Evolutionary conservation across 2,113 vertebrate species (phyloP).

Genomic region (Percopsis transmontana): DNA sequence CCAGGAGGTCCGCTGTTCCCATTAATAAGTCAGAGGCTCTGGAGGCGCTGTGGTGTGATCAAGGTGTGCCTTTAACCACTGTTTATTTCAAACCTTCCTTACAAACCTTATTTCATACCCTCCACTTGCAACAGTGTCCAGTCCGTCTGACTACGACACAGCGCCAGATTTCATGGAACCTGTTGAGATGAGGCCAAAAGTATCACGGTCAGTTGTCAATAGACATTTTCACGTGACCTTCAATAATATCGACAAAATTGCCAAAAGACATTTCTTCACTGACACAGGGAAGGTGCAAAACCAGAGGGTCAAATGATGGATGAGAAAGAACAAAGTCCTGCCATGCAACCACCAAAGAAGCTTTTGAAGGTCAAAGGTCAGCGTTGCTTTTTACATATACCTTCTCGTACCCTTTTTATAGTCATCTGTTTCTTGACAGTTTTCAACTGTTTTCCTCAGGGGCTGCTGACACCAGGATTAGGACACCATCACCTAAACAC

Average conservation of each 20-base stretch:
- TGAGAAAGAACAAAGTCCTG: conserved; percentile 77
- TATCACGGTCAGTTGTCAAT: conserved; percentile 73
- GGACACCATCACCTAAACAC: conserved; percentile 72
- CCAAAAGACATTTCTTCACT: conserved; percentile 3
- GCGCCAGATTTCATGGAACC: conserved; percentile 84
- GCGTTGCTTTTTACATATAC: background rate
- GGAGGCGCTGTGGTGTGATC: no score
- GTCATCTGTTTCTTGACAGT: background rate
- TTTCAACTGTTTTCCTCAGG: conserved; percentile 28
- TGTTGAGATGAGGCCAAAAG: conserved; percentile 68
- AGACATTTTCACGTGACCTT: background rate
- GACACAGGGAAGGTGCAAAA: conserved; percentile 75
- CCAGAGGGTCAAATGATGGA: conserved; percentile 79
- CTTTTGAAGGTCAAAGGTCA: conserved; percentile 90
- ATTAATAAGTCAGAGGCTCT: no score
- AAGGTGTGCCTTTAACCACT: no score
- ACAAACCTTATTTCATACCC: no score
- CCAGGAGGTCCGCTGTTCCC: no score
- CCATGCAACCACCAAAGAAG: conserved; percentile 77
- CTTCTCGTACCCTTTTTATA: background rate
- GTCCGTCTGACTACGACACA: conserved; percentile 88
- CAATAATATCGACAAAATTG: background rate
- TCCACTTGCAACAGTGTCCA: conserved; percentile 76
- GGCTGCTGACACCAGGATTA: conserved; percentile 46
- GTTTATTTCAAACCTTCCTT: background rate